A percentile compares a stretch with the other conserved stretches of the same genome.
Conservation (phyloP, 2,113 vertebrate genomes). For the Laticauda laticaudata region DNA sequence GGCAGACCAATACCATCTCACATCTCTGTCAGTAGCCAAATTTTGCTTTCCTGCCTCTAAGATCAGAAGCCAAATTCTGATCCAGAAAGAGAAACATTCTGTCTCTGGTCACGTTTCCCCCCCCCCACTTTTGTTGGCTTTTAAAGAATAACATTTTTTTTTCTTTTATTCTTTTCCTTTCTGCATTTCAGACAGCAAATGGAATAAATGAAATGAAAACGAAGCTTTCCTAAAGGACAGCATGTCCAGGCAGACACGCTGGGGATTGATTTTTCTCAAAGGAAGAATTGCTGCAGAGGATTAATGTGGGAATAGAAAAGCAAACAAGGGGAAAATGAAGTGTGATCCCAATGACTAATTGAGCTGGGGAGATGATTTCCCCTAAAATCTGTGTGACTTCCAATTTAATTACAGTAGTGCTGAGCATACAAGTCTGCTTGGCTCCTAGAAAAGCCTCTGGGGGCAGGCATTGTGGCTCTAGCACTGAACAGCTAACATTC, state of each 20-base stretch:
- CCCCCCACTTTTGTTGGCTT: neutral
- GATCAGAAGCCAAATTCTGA: neutral
- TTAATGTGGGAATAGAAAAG: neutral
- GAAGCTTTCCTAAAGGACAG: neutral
- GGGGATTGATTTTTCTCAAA: neutral
- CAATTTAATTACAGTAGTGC: neutral
- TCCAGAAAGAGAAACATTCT: neutral
- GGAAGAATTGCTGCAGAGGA: conserved; percentile 1
- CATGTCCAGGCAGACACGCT: neutral
- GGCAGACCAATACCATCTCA: neutral
- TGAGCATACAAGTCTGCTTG: neutral
- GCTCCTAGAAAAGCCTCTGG: neutral
- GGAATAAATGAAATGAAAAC: neutral
- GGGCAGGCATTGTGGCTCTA: neutral
- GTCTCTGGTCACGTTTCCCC: neutral
- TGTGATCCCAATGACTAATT: neutral
- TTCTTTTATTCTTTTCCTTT: neutral
- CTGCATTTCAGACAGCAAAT: neutral
- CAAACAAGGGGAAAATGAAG: neutral
- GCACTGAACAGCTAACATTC: neutral
- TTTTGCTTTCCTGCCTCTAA: neutral
- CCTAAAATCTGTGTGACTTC: neutral
- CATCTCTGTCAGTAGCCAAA: neutral
- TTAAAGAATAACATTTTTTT: neutral
- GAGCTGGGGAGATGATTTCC: neutral